phyloP scores from a whole-genome alignment of 1,140 invertebrate genomes.

The Metaphire vulgaris region DNA sequence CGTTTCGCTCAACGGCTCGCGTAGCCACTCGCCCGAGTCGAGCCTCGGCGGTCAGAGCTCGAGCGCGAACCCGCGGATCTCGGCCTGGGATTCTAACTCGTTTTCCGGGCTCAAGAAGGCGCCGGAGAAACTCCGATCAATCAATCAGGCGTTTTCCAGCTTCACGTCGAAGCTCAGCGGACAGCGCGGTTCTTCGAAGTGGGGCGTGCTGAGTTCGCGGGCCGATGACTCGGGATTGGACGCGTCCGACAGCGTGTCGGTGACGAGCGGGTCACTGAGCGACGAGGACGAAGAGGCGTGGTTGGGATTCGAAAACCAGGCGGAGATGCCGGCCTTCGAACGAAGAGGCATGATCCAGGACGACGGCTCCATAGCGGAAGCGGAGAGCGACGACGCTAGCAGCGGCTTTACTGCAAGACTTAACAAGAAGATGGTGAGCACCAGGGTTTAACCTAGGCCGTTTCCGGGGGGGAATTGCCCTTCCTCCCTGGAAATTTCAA shows the following conservation, averaged over 20 bases:
- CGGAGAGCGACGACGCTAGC: slow-evolving; percentile 72
- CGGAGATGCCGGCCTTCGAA: slow-evolving; percentile 41
- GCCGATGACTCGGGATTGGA: slow-evolving; percentile 30
- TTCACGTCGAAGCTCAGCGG: too few relatives aligned
- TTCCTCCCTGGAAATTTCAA: too few relatives aligned
- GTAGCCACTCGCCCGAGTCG: slow-evolving; percentile 25
- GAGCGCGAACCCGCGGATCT: slow-evolving; percentile 10
- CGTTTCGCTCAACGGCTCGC: slow-evolving; percentile 24
- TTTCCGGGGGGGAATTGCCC: too few relatives aligned
- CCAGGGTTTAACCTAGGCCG: too few relatives aligned
- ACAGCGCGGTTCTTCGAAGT: slow-evolving; percentile 42
- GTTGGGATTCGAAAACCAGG: slow-evolving; percentile 35
- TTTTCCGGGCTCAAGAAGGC: neutral
- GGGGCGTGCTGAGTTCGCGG: neutral
- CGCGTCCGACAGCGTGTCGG: slow-evolving; percentile 48
- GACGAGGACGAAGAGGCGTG: slow-evolving; percentile 54
- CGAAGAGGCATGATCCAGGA: slow-evolving; percentile 35
- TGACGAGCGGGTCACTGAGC: slow-evolving; percentile 52
- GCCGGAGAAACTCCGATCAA: slow-evolving; percentile 39
- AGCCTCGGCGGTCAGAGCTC: slow-evolving; percentile 18
- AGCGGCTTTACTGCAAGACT: slow-evolving; percentile 42
- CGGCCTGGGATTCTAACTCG: neutral
- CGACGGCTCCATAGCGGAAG: slow-evolving; percentile 58
- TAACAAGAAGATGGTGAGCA: neutral
- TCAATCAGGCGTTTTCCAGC: slow-evolving; percentile 40